Evolutionary conservation across 2,888 invertebrate species (phyloP).

Genomic region (Atherix ibis): DNA sequence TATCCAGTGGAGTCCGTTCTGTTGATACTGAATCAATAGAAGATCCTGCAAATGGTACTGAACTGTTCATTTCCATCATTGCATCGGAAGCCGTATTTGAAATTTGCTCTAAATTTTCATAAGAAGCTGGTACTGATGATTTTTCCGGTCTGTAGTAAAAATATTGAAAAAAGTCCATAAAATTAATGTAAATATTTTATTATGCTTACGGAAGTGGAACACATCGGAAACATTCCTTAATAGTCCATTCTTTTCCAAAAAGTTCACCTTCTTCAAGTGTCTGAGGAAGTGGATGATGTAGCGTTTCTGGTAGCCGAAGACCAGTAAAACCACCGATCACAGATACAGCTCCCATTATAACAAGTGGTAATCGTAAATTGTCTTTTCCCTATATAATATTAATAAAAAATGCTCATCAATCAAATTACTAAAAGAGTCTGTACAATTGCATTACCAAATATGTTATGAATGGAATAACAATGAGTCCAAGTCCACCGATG

Average conservation of each 20-base stretch:
- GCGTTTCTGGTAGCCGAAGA: slow-evolving; percentile 67
- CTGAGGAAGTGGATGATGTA: slow-evolving; percentile 68
- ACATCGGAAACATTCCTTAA: slow-evolving; percentile 58
- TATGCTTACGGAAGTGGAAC: slow-evolving; percentile 31
- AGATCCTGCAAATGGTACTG: slow-evolving; percentile 19
- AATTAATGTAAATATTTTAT: background rate
- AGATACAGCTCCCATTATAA: slow-evolving; percentile 70
- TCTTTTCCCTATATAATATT: slow-evolving; percentile 55
- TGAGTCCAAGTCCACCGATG: slow-evolving; percentile 73
- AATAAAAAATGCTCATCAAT: background rate
- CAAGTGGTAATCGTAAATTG: slow-evolving; percentile 63
- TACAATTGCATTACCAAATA: slow-evolving; percentile 49
- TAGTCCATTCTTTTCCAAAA: slow-evolving; percentile 69
- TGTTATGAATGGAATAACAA: slow-evolving; percentile 80
- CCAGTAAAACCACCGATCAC: slow-evolving; percentile 68
- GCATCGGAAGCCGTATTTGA: slow-evolving; percentile 20
- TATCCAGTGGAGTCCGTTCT: slow-evolving; percentile 35
- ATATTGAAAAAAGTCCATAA: slow-evolving; percentile 5
- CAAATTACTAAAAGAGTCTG: background rate
- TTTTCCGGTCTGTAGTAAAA: slow-evolving; percentile 35
- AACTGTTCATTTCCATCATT: slow-evolving; percentile 21
- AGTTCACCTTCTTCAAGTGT: slow-evolving; percentile 78
- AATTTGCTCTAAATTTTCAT: slow-evolving; percentile 49
- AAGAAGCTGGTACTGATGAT: slow-evolving; percentile 41
- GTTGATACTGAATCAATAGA: slow-evolving; percentile 17